Conservation (phyloP, 2,888 invertebrate genomes). For the Keiferia lycopersicella region DNA sequence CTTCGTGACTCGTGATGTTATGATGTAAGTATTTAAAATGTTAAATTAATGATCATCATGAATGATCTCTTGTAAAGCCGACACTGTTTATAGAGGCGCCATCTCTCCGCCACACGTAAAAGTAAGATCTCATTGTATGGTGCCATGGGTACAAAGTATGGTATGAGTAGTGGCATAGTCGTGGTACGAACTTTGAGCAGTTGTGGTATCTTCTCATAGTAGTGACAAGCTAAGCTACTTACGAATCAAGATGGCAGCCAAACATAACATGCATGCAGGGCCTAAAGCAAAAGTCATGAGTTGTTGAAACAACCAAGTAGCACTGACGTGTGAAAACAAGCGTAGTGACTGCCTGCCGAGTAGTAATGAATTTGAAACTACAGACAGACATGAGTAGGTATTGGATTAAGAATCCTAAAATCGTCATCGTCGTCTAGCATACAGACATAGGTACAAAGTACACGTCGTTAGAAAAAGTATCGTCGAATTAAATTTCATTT, state of each 20-base stretch:
- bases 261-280: background rate
- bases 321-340: background rate
- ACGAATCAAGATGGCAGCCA: background rate
- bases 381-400: background rate
- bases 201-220: background rate
- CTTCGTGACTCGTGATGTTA: too few species aligned
- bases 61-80: too few species aligned
- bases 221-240: background rate
- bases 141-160: background rate
- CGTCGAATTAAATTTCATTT: too few species aligned
- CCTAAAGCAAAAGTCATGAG: background rate
- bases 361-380: background rate
- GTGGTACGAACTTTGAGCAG: too few species aligned
- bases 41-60: too few species aligned
- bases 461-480: too few species aligned
- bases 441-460: too few species aligned
- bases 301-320: slow-evolving; percentile 2
- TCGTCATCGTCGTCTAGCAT: background rate
- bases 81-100: background rate
- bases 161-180: too few species aligned
- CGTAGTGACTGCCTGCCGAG: background rate
- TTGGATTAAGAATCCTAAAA: background rate
- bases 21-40: too few species aligned
- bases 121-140: background rate
- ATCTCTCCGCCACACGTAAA: background rate